Evolutionary conservation across 1,140 invertebrate species (phyloP).

Genomic region (Sesamia nonagrioides): DNA sequence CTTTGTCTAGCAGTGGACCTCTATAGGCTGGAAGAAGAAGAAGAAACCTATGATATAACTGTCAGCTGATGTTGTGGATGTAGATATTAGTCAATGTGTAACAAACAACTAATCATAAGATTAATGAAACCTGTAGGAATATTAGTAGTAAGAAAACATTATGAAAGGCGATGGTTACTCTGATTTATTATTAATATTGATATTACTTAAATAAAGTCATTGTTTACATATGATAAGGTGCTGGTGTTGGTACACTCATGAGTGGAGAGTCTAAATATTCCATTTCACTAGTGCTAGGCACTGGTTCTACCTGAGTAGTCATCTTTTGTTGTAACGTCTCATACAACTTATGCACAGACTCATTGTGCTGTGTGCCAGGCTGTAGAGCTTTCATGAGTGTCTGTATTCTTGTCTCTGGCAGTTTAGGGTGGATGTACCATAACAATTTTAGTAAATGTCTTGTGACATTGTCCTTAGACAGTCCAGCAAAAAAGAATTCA

Average conservation of each 20-base stretch:
- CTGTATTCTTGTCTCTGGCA: slow-evolving; percentile 93
- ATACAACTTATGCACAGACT: slow-evolving; percentile 94
- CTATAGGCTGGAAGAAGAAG: no score
- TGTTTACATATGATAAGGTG: slow-evolving; percentile 89
- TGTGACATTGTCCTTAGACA: slow-evolving; percentile 96
- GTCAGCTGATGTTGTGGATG: no score
- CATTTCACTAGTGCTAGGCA: slow-evolving; percentile 89
- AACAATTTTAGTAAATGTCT: slow-evolving; percentile 96
- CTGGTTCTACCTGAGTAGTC: slow-evolving; percentile 91
- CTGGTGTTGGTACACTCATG: slow-evolving; percentile 95
- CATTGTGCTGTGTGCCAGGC: slow-evolving; percentile 94
- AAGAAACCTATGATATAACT: no score
- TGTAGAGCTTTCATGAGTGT: slow-evolving; percentile 96
- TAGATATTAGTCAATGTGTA: no score
- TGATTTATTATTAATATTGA: slow-evolving; percentile 7
- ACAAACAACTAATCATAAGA: no score
- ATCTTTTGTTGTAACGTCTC: slow-evolving; percentile 93
- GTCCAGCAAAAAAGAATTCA: slow-evolving; percentile 97
- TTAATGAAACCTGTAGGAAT: no score
- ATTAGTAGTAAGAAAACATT: no score
- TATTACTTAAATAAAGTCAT: slow-evolving; percentile 31
- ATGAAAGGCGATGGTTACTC: background rate
- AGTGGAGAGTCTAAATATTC: slow-evolving; percentile 94
- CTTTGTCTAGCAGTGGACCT: no score
- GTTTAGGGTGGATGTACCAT: slow-evolving; percentile 96